Conservation (phyloP, 2,888 invertebrate species). For the Perizoma flavofasciatum region DNA sequence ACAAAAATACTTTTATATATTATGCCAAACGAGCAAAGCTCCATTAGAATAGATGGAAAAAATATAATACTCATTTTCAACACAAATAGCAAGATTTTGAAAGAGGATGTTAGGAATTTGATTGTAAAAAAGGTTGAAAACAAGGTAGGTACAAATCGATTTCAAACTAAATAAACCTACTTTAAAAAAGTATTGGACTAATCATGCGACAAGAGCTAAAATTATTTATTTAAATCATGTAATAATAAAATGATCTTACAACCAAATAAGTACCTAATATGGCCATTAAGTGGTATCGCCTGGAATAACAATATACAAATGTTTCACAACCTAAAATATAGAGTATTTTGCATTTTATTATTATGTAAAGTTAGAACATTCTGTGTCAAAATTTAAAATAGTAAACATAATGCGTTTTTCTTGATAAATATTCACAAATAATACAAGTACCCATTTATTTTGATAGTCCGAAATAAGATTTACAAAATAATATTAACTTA, state of each 20-base stretch:
- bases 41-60: constrained; percentile 7
- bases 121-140: no score
- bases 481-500: constrained; percentile 7
- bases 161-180: no score
- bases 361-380: constrained; percentile 20
- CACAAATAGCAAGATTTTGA: not conserved
- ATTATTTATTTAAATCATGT: constrained; percentile 10
- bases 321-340: constrained; percentile 40
- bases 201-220: constrained; percentile 10
- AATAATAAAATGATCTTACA: constrained; percentile 14
- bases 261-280: constrained; percentile 37
- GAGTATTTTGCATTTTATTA: constrained; percentile 38
- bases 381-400: constrained; percentile 18
- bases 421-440: constrained; percentile 20
- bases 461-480: constrained; percentile 16
- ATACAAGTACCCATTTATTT: constrained; percentile 5
- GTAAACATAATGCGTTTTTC: constrained; percentile 17
- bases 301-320: constrained; percentile 21
- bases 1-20: constrained; percentile 37
- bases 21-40: constrained; percentile 33
- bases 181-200: no score
- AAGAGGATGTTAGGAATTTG: no score
- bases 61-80: constrained; percentile 8
- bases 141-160: no score
- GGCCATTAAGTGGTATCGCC: constrained; percentile 40